Conservation (phyloP, 2,888 invertebrate genomes). For the Aplocera efformata region DNA sequence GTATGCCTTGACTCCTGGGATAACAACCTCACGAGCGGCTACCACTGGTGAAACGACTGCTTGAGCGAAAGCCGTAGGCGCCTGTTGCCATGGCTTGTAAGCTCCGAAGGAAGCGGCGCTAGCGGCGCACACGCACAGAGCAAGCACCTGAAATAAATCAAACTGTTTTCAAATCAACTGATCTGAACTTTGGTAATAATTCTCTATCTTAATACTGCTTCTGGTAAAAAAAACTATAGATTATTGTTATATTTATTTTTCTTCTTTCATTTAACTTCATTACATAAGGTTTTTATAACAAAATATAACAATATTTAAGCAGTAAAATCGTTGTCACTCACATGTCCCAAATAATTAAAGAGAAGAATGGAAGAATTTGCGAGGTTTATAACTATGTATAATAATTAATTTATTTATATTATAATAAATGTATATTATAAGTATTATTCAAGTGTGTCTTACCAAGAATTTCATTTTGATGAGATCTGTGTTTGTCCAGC, state of each 20-base stretch:
- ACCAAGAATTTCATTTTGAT: conserved; percentile 38
- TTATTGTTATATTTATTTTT: no score
- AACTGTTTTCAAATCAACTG: neutral
- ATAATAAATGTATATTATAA: no score
- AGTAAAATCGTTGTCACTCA: no score
- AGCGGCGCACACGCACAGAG: conserved; percentile 44
- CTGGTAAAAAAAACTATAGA: no score
- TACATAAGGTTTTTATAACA: no score
- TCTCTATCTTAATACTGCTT: no score
- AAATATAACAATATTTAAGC: no score
- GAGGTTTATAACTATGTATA: neutral
- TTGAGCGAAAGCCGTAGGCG: conserved; percentile 5
- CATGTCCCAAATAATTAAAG: no score
- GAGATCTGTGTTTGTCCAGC: conserved; percentile 29
- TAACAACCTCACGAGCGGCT: conserved; percentile 1
- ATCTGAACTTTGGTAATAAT: no score
- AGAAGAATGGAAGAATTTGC: no score
- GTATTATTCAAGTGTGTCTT: conserved; percentile 15
- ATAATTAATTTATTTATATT: neutral
- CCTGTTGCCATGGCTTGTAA: conserved; percentile 17
- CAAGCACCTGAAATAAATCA: conserved; percentile 36
- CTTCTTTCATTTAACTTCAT: no score
- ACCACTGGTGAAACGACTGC: conserved; percentile 3
- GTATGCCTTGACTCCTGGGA: neutral
- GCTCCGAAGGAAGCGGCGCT: conserved; percentile 34